Base-by-base conservation (phyloP, 2,888 invertebrate genomes). In the Oligia latruncula region DNA sequence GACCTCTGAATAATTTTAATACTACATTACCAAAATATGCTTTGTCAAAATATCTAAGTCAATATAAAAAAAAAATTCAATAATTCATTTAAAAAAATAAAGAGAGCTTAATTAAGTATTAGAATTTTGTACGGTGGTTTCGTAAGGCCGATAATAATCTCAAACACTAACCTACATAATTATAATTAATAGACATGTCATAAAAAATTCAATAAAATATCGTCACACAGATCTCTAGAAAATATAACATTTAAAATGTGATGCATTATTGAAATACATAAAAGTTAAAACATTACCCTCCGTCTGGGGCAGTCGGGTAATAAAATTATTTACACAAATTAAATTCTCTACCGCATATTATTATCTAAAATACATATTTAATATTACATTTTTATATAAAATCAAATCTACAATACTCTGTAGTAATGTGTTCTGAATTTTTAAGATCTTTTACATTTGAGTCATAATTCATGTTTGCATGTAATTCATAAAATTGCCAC, bases 121-220 rank as follows among this genome's bases (percentile, higher is more conserved):
- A 77, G 67, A 88, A 88, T 88, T 89, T 89, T 87, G 82, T 88
- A 90, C 91, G 93, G 93, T 93, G 93, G 93, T 93, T 82, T 89
- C 77, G 60, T 76, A 64, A 74, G 75, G 81, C 88, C 91, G 90
- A 90, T 88, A 87, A 88, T 87, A 86, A 86, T 83, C 84, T 82
- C 87, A 86, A 90, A 89, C 85, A 88, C 88, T 90, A 90, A 84
- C 67, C 87, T 88, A 87, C 72, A 65, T 71, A 29, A 29, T 29
- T 29, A 81, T 17, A 65, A 77, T 66, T 86, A 88, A 82, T 74
- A 83, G 81, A 86, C 78, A 85, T 73, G 78, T 87, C 84, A 83
- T 86, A 89, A 90, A 79, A 49, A 86, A 46, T 11, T 82, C 72
- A 83, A 77, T 88, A 82, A 87, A 87, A 88, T 62, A 84, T 89